A percentile compares a stretch with the other conserved stretches of the same genome.
Conservation (phyloP, 2,797 vertebrate genomes). For the Poeciliopsis paucimaculata region DNA sequence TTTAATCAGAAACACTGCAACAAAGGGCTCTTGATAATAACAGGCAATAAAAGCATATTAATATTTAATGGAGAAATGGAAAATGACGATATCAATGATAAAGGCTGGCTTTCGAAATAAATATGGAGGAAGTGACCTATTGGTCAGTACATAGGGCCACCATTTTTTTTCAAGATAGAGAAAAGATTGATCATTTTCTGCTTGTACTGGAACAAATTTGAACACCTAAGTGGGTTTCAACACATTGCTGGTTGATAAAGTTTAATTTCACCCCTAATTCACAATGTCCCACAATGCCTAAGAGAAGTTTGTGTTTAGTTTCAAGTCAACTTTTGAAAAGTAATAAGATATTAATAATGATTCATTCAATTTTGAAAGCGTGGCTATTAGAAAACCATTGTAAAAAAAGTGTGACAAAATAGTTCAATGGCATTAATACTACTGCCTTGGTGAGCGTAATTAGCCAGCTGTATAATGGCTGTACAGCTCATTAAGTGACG, state of each 20-base stretch:
- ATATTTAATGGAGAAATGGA: neutral
- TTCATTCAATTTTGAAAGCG: neutral
- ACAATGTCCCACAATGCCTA: neutral
- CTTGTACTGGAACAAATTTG: neutral
- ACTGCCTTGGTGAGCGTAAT: neutral
- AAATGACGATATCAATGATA: neutral
- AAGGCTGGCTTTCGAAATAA: neutral
- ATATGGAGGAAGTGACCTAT: neutral
- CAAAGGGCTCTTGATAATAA: neutral
- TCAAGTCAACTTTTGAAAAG: neutral
- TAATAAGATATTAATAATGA: neutral
- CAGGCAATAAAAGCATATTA: neutral
- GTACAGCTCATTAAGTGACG: neutral
- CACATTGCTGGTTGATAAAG: neutral
- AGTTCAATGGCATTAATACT: neutral
- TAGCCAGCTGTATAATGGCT: neutral
- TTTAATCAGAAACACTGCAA: neutral
- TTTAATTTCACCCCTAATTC: neutral
- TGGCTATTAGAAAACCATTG: neutral
- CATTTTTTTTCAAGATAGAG: neutral
- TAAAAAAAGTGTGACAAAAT: neutral
- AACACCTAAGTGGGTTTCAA: neutral
- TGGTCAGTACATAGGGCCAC: neutral
- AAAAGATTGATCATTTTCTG: neutral
- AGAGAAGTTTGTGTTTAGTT: neutral